Percentiles rank a stretch among this genome's conserved stretches.
phyloP scores from a whole-genome alignment of 2,113 vertebrate species.

The Salvelinus fontinalis region DNA sequence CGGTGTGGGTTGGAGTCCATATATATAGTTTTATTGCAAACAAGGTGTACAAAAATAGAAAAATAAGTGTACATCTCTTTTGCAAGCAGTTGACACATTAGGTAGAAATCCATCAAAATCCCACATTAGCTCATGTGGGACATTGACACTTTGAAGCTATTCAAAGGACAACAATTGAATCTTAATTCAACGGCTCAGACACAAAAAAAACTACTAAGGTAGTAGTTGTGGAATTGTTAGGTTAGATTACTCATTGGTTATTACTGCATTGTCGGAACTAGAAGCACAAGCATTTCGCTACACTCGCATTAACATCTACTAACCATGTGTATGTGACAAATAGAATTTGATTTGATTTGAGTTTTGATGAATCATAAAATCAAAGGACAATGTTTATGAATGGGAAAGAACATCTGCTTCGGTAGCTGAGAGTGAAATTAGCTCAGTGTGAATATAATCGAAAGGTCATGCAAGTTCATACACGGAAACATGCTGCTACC shows the following conservation, averaged over 20 bases:
- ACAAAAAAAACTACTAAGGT: no score
- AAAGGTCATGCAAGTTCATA: background rate
- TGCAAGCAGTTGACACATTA: conserved; percentile 19
- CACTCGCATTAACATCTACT: no score
- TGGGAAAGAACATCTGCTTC: conserved; percentile 43
- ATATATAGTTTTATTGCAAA: conserved; percentile 58
- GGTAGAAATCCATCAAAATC: no score
- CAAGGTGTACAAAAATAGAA: conserved; percentile 34
- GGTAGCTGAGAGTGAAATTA: conserved; percentile 3
- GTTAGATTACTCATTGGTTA: no score
- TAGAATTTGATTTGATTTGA: conserved; percentile 19
- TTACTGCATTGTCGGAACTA: no score
- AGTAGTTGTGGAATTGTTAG: no score
- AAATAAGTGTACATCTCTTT: conserved; percentile 54
- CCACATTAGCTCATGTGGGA: conserved; percentile 54
- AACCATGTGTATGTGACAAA: no score
- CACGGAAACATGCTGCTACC: background rate
- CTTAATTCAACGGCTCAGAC: background rate
- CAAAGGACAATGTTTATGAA: background rate
- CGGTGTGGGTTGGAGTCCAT: conserved; percentile 44
- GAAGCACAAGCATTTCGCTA: no score
- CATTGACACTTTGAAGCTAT: conserved; percentile 41
- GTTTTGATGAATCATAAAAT: conserved; percentile 42
- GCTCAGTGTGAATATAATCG: background rate
- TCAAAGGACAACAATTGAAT: conserved; percentile 57